phyloP scores from a whole-genome alignment of 2,797 vertebrate genomes.

The Chiroxiphia lanceolata region DNA sequence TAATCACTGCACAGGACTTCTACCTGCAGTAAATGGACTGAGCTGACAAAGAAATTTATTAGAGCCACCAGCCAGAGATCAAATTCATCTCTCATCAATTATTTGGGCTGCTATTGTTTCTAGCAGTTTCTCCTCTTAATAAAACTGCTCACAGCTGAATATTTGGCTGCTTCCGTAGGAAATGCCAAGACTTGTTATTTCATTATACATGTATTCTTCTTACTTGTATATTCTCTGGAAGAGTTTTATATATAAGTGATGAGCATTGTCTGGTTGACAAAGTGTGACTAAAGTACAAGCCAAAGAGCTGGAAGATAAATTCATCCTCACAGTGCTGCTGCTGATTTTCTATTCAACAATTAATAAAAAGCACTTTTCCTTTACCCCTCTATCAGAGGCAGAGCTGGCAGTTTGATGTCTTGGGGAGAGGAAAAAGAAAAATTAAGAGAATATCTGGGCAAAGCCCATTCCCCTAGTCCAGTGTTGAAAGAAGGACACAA shows the following conservation, averaged over 20 bases:
- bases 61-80: neutral
- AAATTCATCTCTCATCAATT: constrained; percentile 18
- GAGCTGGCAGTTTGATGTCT: neutral
- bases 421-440: neutral
- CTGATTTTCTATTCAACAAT: neutral
- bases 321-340: neutral
- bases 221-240: neutral
- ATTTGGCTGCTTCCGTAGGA: neutral
- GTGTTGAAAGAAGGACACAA: neutral
- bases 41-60: constrained; percentile 8
- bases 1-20: neutral
- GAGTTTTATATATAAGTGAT: neutral
- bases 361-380: neutral
- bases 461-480: neutral
- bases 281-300: constrained; percentile 7
- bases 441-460: neutral
- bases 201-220: constrained; percentile 4
- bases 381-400: neutral
- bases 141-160: constrained; percentile 21
- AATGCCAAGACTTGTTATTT: constrained; percentile 40
- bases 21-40: constrained; percentile 29
- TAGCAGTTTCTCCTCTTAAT: constrained; percentile 35
- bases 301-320: constrained; percentile 12
- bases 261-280: constrained; percentile 44
- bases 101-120: constrained; percentile 2